Base-by-base conservation (phyloP, 1,140 invertebrate species). In the Drosophila repletoides region DNA sequence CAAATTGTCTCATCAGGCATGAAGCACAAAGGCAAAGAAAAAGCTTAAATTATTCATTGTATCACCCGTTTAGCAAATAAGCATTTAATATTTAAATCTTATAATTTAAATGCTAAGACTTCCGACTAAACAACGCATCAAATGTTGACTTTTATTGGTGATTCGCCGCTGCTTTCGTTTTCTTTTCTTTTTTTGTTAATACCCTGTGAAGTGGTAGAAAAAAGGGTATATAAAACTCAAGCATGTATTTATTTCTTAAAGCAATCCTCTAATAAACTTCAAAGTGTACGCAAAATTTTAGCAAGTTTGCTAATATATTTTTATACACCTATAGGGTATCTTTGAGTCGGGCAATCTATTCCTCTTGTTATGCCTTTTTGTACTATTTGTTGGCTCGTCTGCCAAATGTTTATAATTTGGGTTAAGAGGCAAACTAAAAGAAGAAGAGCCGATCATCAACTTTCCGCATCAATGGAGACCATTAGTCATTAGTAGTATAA, bases 391-490 rank as follows among this genome's bases (percentile, higher is more conserved):
- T 9, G 31, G n/a, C n/a, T 56, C 28, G 45, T 56, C 45, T 43
- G 49, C 31, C 19, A 56, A 61, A 45, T 40, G 28, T 29, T 46
- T 51, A 61, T 72, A 49, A 76, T 81, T 65, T 80, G 60, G 72
- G 60, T 76, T 81, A 81, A 46, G 60, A 72, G 76, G 56, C 22
- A 40, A 53, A 38, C 5, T 5, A 24, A 22, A 46, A 22, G 6
- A 55, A 52, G 49, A 67, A 40, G 46, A 52, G 22, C 12, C 12
- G 46, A 31, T 22, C 28, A 45, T 31, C 46, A 45, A 45, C 41
- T 61, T 53, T 61, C 28, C 22, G 55, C 56, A 6, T 43, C 34
- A 68, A 43, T 49, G 48, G 14, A n/a, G 43, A 21, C 45, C 36
- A 43, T 79, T 75, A 80, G 45, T 75, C 66, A 79, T 49, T 6